Evolutionary conservation across 2,888 invertebrate genomes (phyloP).

Genomic region (Heliconius ismenius): DNA sequence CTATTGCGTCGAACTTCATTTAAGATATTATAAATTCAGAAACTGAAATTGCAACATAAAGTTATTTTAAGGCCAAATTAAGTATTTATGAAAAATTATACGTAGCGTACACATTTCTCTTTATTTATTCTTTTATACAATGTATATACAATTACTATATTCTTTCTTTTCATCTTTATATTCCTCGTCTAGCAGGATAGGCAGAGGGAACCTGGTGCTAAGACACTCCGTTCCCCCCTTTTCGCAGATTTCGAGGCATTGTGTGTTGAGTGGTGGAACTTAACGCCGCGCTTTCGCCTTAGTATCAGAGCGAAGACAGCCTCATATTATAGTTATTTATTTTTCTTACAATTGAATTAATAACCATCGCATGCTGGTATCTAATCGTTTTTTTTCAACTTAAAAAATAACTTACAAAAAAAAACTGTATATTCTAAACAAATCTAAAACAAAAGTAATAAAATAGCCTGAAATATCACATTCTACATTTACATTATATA

Average conservation of each 20-base stretch:
- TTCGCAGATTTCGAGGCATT: too few species aligned
- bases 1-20: slow-evolving; percentile 1
- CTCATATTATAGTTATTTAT: too few species aligned
- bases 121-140: not conserved
- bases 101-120: not conserved
- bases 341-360: too few species aligned
- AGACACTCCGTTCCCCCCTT: too few species aligned
- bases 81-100: slow-evolving; percentile 12
- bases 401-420: not conserved
- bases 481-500: slow-evolving; percentile 34
- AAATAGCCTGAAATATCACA: slow-evolving; percentile 37
- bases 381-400: too few species aligned
- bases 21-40: slow-evolving; percentile 14
- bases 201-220: too few species aligned
- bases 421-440: not conserved
- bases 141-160: not conserved
- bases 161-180: not conserved
- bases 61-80: slow-evolving; percentile 15
- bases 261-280: too few species aligned
- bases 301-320: too few species aligned
- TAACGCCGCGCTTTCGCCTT: too few species aligned
- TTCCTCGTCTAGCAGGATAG: too few species aligned
- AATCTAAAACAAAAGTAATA: slow-evolving; percentile 35
- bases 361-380: too few species aligned
- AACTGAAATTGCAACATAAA: not conserved